Base-by-base conservation (phyloP, 2,113 vertebrate genomes). In the Gallinago jamesoni region DNA sequence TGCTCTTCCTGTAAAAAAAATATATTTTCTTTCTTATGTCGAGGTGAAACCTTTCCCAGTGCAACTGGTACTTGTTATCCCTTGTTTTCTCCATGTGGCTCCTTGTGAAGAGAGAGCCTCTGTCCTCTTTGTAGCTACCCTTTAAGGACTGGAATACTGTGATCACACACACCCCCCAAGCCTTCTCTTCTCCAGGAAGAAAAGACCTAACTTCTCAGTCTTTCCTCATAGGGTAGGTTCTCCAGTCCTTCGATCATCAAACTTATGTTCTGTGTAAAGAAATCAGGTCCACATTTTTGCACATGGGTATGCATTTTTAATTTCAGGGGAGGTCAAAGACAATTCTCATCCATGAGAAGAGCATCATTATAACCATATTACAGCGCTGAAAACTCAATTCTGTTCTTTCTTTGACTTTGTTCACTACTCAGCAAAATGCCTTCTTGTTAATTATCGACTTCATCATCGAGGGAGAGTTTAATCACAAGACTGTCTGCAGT, bases 381-480 rank as follows among this genome's bases (percentile, higher is more conserved):
- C 75, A 82, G 48, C 84, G 62, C 0, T 93, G 74, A 90, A 93
- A 95, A 93, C 69, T 89, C 48, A 19, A 55, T 78, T 92, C 91
- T 78, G 37, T 66, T 96, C 69, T 85, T 91, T 84, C 89, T 82
- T 91, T 94, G 76, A 95, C 95, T 97, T 97, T 92, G 80, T 83
- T 95, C 94, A 86, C 84, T 93, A 95, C 74, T 93, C 96, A 94
- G 90, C 96, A 96, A 92, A 95, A 97, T 9, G 53, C 62, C n/a
- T 84, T 88, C 88, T 87, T 84, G 93, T 95, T 96, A 97, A 94
- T 97, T 96, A 97, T 91, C 77, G 22, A 84, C 91, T 94, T 91
- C 67, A 93, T 87, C 94, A 93, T 70, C 88, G 4, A 96, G 90
- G 94, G 96, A 96, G 89, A 94, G 87, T 75, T 97, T 96, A 97